These are phyloP conservation scores for Nannospalax galili DNA, from an alignment of 2,113 vertebrate species.

Conservation along the genomic window DNA sequence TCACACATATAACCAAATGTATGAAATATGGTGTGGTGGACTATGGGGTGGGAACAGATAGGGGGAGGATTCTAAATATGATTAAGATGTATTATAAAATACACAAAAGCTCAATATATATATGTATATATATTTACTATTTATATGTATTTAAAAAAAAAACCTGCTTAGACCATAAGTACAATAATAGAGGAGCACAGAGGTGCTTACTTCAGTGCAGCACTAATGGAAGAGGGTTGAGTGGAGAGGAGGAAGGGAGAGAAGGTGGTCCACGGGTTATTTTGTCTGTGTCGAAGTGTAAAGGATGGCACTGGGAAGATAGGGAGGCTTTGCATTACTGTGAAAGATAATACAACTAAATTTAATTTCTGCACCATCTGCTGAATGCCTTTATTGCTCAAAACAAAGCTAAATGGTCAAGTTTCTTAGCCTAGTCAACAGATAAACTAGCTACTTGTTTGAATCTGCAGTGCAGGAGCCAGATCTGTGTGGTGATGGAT, in stretches of 20 bases:
- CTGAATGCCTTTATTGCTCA: background rate
- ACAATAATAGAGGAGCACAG: background rate
- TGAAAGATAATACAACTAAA: background rate
- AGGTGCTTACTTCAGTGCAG: background rate
- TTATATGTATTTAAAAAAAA: no score
- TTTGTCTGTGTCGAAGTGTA: accelerated
- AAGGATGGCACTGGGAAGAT: background rate
- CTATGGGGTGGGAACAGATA: no score
- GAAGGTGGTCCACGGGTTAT: background rate
- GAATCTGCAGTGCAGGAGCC: background rate
- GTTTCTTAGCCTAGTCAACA: background rate
- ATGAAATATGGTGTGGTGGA: no score
- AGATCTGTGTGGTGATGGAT: background rate
- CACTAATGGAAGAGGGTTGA: background rate
- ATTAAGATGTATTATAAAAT: no score
- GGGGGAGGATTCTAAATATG: no score
- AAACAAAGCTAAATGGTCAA: background rate
- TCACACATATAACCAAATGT: no score
- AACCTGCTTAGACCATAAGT: background rate
- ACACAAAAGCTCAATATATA: no score
- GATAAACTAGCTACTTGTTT: background rate
- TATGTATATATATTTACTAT: no score
- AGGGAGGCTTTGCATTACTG: background rate
- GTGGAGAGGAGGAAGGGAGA: no score
- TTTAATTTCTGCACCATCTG: background rate